These are phyloP conservation scores for Sphecodes monilicornis DNA, from an alignment of 2,888 invertebrate genomes.

Conservation along the genomic window DNA sequence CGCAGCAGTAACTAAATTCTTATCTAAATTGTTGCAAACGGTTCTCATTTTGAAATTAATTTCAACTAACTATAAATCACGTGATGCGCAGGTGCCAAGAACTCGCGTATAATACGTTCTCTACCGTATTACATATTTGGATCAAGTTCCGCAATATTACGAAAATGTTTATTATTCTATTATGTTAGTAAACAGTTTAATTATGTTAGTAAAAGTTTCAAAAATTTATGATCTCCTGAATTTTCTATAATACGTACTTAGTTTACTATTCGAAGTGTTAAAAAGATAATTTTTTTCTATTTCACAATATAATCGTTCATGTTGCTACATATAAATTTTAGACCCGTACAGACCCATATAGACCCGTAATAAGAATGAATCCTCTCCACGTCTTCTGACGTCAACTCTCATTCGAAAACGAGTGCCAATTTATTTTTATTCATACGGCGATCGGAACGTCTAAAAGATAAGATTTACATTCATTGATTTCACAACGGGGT, in stretches of 20 bases:
- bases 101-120: slow-evolving; percentile 21
- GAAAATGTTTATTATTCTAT: not conserved
- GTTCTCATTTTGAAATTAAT: not conserved
- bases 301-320: not conserved
- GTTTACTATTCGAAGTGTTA: not conserved
- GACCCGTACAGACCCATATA: not conserved
- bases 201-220: not conserved
- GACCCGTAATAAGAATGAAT: slow-evolving; percentile 26
- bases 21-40: not conserved
- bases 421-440: slow-evolving; percentile 55
- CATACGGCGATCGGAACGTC: slow-evolving; percentile 10
- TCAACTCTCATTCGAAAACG: slow-evolving; percentile 18
- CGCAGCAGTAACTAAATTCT: not conserved
- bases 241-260: not conserved
- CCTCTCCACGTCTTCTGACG: slow-evolving; percentile 18
- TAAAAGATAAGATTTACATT: slow-evolving; percentile 44
- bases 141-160: slow-evolving; percentile 11
- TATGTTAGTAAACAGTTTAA: not conserved
- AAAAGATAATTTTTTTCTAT: not conserved
- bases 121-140: not conserved
- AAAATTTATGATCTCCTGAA: not conserved
- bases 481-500: slow-evolving; percentile 35
- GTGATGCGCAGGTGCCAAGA: not conserved
- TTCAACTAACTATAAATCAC: not conserved
- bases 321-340: not conserved